Percentiles rank a stretch among this genome's conserved stretches.
phyloP scores from a whole-genome alignment of 1,140 invertebrate species.

The Panulirus ornatus region DNA sequence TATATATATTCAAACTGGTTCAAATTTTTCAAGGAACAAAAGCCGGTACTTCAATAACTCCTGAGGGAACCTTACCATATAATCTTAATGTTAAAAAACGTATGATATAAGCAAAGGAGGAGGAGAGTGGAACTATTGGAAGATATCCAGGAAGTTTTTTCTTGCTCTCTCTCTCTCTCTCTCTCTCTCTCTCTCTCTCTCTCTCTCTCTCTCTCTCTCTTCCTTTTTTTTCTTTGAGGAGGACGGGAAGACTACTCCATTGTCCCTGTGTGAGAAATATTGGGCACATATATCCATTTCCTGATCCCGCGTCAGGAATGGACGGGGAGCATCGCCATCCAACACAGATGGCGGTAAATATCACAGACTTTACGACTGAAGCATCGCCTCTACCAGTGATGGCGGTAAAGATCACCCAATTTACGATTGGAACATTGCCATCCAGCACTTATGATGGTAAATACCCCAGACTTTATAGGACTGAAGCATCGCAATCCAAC shows the following conservation, averaged over 20 bases:
- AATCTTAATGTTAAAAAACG: too few relatives aligned
- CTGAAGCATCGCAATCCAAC: too few relatives aligned
- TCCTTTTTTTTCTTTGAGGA: neutral
- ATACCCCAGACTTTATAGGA: too few relatives aligned
- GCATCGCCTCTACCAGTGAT: neutral
- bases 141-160: neutral
- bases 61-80: too few relatives aligned
- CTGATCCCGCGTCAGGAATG: neutral
- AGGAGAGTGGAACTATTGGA: too few relatives aligned
- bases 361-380: neutral
- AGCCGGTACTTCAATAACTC: too few relatives aligned
- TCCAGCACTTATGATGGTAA: too few relatives aligned
- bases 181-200: constrained; percentile 5
- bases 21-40: too few relatives aligned
- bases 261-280: neutral
- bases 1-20: neutral
- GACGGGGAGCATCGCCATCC: neutral
- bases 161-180: constrained; percentile 5
- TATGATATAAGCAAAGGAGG: too few relatives aligned
- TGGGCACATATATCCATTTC: neutral
- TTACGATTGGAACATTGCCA: neutral
- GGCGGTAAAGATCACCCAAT: neutral
- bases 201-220: neutral
- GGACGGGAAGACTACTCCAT: neutral
- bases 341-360: too few relatives aligned